Base-by-base conservation (phyloP, 2,888 invertebrate genomes). In the Girardia tigrina region DNA sequence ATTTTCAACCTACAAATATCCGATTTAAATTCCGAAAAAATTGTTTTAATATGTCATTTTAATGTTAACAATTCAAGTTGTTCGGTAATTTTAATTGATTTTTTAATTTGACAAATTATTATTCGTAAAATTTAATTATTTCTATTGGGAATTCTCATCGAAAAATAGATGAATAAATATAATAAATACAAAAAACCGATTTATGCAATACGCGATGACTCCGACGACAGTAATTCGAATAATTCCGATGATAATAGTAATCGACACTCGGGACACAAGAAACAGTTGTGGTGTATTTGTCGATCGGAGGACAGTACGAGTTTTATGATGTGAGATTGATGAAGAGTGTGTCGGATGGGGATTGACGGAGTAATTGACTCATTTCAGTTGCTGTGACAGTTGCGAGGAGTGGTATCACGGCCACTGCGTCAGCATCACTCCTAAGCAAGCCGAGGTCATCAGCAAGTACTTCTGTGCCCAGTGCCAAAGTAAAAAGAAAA, bases 321-420 rank as follows among this genome's bases (percentile, higher is more conserved):
- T n/a, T 71, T 71, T 29, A 71, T 71, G 71, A 71, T 71, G 71
- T 71, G 2, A 71, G 71, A 8, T 71, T 8, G 16, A 36, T 36
- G 23, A 20, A 20, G 4, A 56, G n/a, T 2, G 4, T 8, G n/a
- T 4, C 56, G 4, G n/a, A 56, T 8, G n/a, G n/a, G 4, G 8
- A 56, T 2, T n/a, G n/a, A n/a, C n/a, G n/a, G n/a, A n/a, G n/a
- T 16, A 20, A 20, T 8, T 12, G n/a, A 20, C 42, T 29, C 6
- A n/a, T 8, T 36, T 29, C 42, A 74, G 73, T 83, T 93, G 91
- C 42, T 97, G 97, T 85, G 97, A 97, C 84, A 88, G 91, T n/a
- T 97, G 97, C 83, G 93, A 95, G 83, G 94, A 95, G 84, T 97
- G 97, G 95, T 97, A 93, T 82, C 97, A 97, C 82, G 95, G 95